Evolutionary conservation across 1,140 invertebrate species (phyloP).

Genomic region (Atta cephalotes): DNA sequence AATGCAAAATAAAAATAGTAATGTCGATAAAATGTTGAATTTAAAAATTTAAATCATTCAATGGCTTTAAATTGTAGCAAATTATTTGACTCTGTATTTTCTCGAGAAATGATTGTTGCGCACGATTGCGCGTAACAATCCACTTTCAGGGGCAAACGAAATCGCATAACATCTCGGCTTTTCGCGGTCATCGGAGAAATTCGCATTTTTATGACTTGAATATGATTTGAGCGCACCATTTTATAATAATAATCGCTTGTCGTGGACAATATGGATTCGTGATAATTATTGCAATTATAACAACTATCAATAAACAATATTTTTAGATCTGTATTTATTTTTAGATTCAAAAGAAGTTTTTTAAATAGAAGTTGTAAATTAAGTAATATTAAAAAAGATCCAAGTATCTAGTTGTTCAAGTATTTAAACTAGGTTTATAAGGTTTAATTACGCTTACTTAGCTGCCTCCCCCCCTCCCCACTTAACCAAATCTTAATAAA

Average conservation of each 20-base stretch:
- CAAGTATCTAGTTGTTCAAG: no score
- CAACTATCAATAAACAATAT: no score
- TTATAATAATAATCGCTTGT: background rate
- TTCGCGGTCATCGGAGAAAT: slow-evolving; percentile 36
- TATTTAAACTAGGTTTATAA: no score
- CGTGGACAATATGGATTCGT: background rate
- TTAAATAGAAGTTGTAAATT: no score
- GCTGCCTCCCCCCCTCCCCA: no score
- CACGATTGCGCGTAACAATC: slow-evolving; percentile 54
- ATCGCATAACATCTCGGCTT: slow-evolving; percentile 15
- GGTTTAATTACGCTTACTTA: no score
- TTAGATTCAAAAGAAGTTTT: no score
- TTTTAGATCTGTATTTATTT: no score
- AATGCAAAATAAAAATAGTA: background rate
- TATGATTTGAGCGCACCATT: background rate
- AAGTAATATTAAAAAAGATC: no score
- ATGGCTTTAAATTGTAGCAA: slow-evolving; percentile 4
- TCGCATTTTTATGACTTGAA: background rate
- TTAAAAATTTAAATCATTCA: slow-evolving; percentile 1
- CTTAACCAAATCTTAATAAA: no score
- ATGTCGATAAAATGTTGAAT: background rate
- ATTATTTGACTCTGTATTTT: slow-evolving; percentile 5
- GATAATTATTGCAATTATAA: background rate
- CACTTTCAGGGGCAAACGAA: slow-evolving; percentile 41
- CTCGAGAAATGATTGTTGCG: slow-evolving; percentile 44